A percentile compares a stretch with the other conserved stretches of the same genome.
These are phyloP conservation scores for Propithecus coquereli DNA, from an alignment of 2,113 vertebrate species.

Conservation along the genomic window DNA sequence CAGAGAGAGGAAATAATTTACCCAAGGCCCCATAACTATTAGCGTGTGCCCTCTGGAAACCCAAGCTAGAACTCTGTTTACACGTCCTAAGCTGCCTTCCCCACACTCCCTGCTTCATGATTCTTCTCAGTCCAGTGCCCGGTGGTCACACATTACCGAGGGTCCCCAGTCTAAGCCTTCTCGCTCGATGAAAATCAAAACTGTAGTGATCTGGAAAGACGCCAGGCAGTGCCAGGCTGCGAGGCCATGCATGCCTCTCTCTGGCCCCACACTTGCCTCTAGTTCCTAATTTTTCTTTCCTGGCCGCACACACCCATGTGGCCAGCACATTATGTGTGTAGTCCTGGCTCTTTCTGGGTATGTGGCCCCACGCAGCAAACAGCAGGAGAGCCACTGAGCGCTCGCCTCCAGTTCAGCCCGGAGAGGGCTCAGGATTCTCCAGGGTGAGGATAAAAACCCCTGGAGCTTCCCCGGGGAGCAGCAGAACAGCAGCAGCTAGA, in stretches of 20 bases:
- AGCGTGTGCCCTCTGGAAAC: background rate
- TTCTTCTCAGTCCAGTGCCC: too few relatives aligned
- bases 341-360: background rate
- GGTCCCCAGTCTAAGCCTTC: background rate
- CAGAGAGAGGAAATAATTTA: background rate
- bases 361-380: background rate
- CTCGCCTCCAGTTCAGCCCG: background rate
- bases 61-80: background rate
- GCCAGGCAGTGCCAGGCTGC: background rate
- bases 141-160: rapidly evolving
- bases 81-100: background rate
- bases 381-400: rapidly evolving
- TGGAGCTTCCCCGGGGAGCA: background rate
- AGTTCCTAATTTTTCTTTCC: background rate
- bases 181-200: background rate
- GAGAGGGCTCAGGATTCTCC: background rate
- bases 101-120: rapidly evolving
- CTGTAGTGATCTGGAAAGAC: background rate
- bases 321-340: background rate
- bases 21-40: background rate
- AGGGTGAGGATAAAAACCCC: background rate
- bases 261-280: background rate
- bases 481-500: background rate
- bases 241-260: rapidly evolving
- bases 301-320: rapidly evolving